These are phyloP conservation scores for Bursaphelenchus mucronatus DNA, from an alignment of 1,140 invertebrate genomes.

Conservation along the genomic window DNA sequence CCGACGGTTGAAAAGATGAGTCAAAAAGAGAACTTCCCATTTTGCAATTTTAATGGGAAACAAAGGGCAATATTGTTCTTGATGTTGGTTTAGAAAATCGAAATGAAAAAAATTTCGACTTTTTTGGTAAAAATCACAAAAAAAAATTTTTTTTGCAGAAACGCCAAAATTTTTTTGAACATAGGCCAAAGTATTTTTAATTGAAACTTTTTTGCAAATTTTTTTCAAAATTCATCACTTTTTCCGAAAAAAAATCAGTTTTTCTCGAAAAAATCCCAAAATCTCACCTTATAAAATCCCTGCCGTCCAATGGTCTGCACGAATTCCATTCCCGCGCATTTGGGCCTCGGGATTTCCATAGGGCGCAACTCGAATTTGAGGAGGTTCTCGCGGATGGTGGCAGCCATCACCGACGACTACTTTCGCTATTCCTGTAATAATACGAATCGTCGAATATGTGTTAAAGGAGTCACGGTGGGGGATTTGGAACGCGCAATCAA, in stretches of 20 bases:
- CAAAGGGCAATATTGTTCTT: constrained; percentile 3
- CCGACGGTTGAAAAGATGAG: no score
- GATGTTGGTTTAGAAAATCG: constrained; percentile 18
- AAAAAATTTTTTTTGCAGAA: no score
- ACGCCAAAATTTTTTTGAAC: no score
- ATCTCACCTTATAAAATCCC: constrained; percentile 55
- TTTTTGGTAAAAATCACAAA: no score
- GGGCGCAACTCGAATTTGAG: constrained; percentile 30
- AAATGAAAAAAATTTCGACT: no score
- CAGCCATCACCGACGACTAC: constrained; percentile 4
- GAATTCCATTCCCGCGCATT: constrained; percentile 53
- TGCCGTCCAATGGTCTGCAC: constrained; percentile 48
- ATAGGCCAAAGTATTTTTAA: constrained; percentile 23
- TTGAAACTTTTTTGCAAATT: constrained; percentile 29
- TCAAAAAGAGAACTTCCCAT: not conserved
- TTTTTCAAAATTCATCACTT: no score
- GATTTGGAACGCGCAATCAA: no score
- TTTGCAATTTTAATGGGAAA: constrained; percentile 6
- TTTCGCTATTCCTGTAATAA: no score
- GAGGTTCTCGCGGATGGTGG: constrained; percentile 4
- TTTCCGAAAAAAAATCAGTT: constrained; percentile 2
- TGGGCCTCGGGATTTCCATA: constrained; percentile 54
- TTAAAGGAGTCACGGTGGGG: no score
- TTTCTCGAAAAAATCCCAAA: not conserved
- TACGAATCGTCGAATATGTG: no score